A percentile compares a stretch with the other conserved stretches of the same genome.
phyloP scores from a whole-genome alignment of 2,797 vertebrate genomes.

The Enteromius unitaeniatus region DNA sequence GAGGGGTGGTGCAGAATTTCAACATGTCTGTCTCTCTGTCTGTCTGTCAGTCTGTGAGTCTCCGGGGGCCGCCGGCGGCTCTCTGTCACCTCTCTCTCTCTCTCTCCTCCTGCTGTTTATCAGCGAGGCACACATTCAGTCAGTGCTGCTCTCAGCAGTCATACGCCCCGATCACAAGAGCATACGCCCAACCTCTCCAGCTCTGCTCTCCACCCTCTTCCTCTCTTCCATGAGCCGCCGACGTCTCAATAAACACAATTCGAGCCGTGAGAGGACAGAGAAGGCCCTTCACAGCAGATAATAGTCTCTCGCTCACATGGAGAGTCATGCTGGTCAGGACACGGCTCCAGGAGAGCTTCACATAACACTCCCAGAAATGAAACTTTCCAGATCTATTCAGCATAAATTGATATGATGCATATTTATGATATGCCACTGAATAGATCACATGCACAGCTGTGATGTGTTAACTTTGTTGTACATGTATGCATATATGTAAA shows the following conservation, averaged over 20 bases:
- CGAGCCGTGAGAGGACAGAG: conserved; percentile 16
- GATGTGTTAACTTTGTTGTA: no score
- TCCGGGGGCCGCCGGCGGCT: neutral
- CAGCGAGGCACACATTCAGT: neutral
- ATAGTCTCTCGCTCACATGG: conserved; percentile 2
- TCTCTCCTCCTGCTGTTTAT: neutral
- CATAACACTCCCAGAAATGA: neutral
- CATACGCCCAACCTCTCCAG: neutral
- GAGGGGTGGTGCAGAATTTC: conserved; percentile 65
- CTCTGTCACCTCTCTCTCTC: neutral
- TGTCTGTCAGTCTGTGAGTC: neutral
- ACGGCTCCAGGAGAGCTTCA: neutral
- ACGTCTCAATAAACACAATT: conserved; percentile 40
- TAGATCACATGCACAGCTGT: no score
- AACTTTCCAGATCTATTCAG: neutral
- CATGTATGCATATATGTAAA: no score
- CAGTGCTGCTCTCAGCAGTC: conserved; percentile 27
- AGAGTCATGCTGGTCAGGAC: neutral
- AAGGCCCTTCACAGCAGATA: conserved; percentile 7
- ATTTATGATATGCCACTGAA: no score
- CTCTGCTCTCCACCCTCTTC: neutral
- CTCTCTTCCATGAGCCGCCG: conserved; percentile 22
- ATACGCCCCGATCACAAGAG: conserved; percentile 54
- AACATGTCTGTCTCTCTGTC: conserved; percentile 57
- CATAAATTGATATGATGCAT: no score